phyloP scores from a whole-genome alignment of 2,888 invertebrate species.

The Elegia similella region DNA sequence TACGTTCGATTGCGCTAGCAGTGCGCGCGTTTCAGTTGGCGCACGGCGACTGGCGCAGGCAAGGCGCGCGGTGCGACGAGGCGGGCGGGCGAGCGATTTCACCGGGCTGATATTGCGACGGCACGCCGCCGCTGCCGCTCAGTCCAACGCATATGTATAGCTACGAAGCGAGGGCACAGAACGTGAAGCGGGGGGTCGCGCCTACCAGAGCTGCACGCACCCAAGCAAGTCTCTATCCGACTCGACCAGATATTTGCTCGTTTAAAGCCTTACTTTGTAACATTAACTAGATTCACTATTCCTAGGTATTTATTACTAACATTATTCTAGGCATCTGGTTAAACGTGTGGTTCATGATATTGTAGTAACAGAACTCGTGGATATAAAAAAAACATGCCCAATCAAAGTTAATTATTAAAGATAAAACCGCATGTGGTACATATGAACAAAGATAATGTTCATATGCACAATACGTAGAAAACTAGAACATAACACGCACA shows the following conservation, averaged over 20 bases:
- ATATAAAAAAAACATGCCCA: background rate
- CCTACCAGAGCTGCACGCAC: conserved; percentile 65
- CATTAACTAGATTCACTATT: conserved; percentile 13
- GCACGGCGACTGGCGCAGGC: conserved; percentile 81
- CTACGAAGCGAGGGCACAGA: conserved; percentile 67
- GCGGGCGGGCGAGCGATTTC: conserved; percentile 80
- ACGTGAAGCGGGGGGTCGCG: conserved; percentile 65
- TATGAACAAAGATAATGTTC: background rate
- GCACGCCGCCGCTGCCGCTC: conserved; percentile 67
- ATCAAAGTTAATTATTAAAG: background rate
- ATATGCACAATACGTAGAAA: background rate
- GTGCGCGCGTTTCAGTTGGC: conserved; percentile 82
- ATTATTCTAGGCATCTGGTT: too few species aligned
- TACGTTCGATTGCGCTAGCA: conserved; percentile 75
- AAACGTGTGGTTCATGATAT: background rate
- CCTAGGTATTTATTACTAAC: too few species aligned
- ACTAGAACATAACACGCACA: background rate
- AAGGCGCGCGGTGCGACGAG: conserved; percentile 74
- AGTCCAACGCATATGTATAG: conserved; percentile 75
- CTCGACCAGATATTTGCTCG: conserved; percentile 62
- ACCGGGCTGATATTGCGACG: conserved; percentile 80
- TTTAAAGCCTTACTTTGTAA: conserved; percentile 47
- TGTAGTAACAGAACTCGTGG: background rate
- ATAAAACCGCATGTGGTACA: background rate
- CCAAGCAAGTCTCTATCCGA: conserved; percentile 58